Base-by-base conservation (phyloP, 23 tunicate species). In the Diplosoma virens region DNA sequence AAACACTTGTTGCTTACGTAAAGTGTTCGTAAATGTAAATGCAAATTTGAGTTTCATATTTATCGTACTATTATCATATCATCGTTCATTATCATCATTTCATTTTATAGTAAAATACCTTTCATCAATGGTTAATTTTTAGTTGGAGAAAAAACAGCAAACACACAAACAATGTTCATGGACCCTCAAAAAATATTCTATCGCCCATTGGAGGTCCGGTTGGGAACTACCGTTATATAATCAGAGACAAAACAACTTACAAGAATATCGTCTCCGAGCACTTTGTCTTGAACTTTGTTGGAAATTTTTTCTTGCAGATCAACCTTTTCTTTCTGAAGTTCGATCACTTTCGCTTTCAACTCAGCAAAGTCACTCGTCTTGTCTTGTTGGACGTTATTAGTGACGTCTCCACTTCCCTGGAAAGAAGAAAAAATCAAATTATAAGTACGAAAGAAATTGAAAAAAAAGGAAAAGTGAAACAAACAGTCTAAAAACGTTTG, bases 291-390 rank as follows among this genome's bases (percentile, higher is more conserved):
- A 31, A 68, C 69, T 26, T 82, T 81, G 29, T 59, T 81, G 58
- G 56, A 14, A 33, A 88, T 80, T 32, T 37, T 58, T 67, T 55
- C 66, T 69, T 89, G 46, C 32, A 89, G 71, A 5, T 83, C 67
- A 30, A 20, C 45, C 66, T 90, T 90, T 55, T 74, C 79, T 7
- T 54, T 20, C 31, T 84, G 83, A 34, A 90, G 47, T 17, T 84
- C 86, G 25, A 79, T 50, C 31, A 84, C 73, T 58, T 88, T 79
- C 80, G n/a, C 54, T 37, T 82, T 79, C 65, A 87, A 37, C 66
- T 75, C 79, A 5, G 47, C 58, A 3, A 61, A 66, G 37, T 77
- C 71, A 7, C 55, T 66, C 7, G 18, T 75, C 21, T 53, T 26
- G 4, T 55, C 66, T n/a, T n/a, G n/a, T n/a, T n/a, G n/a, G n/a